phyloP scores from a whole-genome alignment of 2,888 invertebrate genomes.

The Copidosoma aretas region DNA sequence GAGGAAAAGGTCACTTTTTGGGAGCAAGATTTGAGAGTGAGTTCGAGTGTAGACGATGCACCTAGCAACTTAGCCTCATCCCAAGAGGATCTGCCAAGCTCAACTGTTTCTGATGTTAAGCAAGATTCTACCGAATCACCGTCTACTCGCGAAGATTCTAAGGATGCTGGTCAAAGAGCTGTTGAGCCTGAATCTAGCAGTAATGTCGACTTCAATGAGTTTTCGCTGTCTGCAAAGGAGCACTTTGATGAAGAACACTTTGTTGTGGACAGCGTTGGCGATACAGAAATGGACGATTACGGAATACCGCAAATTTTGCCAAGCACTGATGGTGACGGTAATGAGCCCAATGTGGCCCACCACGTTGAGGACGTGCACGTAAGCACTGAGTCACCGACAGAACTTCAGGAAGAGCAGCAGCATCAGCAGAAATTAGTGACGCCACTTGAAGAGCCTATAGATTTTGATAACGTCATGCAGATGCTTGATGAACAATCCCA shows the following conservation, averaged over 20 bases:
- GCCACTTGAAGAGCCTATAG: slow-evolving; percentile 30
- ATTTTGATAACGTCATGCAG: slow-evolving; percentile 37
- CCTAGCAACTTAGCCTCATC: slow-evolving; percentile 3
- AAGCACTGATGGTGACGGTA: slow-evolving; percentile 2
- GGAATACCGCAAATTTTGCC: slow-evolving; percentile 17
- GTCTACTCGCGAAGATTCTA: slow-evolving; percentile 53
- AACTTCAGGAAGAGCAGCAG: not conserved
- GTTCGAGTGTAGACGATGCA: slow-evolving; percentile 26
- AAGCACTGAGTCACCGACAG: slow-evolving; percentile 9
- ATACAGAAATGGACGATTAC: slow-evolving; percentile 37
- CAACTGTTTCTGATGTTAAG: slow-evolving; percentile 48
- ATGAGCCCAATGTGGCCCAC: slow-evolving; percentile 15
- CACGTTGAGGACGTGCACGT: slow-evolving; percentile 24
- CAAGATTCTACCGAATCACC: slow-evolving; percentile 53
- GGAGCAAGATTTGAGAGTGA: slow-evolving; percentile 47
- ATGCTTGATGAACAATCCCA: slow-evolving; percentile 12
- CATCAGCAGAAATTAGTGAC: not conserved
- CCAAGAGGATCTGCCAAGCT: slow-evolving; percentile 32
- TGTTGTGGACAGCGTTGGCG: slow-evolving; percentile 35
- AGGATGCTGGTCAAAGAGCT: slow-evolving; percentile 51
- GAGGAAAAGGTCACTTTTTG: slow-evolving; percentile 51
- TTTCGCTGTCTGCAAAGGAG: slow-evolving; percentile 27
- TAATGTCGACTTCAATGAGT: slow-evolving; percentile 38
- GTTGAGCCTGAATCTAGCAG: slow-evolving; percentile 47
- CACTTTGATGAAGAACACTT: slow-evolving; percentile 19